Evolutionary conservation across 1,140 invertebrate genomes (phyloP), one percentile per base, ranked within the genome.

Genomic region (Odontomachus brunneus): DNA sequence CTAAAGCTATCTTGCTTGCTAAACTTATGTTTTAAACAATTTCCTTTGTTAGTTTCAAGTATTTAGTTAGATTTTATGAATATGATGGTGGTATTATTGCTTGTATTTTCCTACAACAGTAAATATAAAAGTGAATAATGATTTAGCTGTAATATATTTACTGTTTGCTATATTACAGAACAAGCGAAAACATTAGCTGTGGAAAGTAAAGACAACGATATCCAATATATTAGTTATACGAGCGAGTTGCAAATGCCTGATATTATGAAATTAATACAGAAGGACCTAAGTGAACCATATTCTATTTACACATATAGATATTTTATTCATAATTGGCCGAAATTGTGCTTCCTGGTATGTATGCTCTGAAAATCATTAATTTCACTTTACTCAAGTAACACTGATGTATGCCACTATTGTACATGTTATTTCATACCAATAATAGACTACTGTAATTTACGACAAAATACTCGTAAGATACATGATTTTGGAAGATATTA

Each of bases 251-350:
- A 99, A 95, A 98, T 99, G 97, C 97, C 97, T 86, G 96, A 98
- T 92, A 99, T 99, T 87, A 99, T 99, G 98, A 97, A 97, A 95
- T 96, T 99, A 90, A 99, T 99, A 92, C 98, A 99, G 92, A 99
- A 99, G 93, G 99, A 99, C 95, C 95, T 99, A 85, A 99, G 99
- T 83, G 99, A 99, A 96, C 99, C 99, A 38, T 99, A 99, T 95
- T 99, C 99, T 82, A 99, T 99, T 95, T 99, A 99, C 94, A 99
- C 99, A 51, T 99, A 99, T 95, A 97, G 99, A 95, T 99, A 99
- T 96, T 99, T 99, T 95, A 99, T 99, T 94, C 98, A 99, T 94
- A 99, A 99, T 94, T 99, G 99, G 99, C 99, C 99, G 93, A 98
- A 99, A 95, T 95, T 99, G 81, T 99, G 99, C 94, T 99, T 99